A percentile compares a stretch with the other conserved stretches of the same genome.
Evolutionary conservation across 2,888 invertebrate species (phyloP).

Genomic region (Andrena minutula): DNA sequence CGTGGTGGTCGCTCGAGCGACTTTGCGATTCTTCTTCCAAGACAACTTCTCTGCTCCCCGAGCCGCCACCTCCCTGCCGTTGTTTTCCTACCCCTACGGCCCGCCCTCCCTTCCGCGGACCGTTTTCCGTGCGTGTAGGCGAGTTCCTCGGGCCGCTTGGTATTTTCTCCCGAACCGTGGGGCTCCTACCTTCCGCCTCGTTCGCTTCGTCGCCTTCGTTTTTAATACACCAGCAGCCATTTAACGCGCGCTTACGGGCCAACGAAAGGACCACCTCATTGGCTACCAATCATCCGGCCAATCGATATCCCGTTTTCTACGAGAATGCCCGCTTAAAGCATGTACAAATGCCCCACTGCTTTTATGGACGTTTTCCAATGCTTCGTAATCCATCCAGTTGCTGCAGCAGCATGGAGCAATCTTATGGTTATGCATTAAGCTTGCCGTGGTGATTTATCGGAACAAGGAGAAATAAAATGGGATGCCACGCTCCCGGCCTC

Average conservation of each 20-base stretch:
- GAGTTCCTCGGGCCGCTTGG: neutral
- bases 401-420: too few species aligned
- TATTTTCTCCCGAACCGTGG: neutral
- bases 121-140: neutral
- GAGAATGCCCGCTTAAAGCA: neutral
- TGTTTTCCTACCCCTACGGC: constrained; percentile 27
- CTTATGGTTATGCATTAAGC: too few species aligned
- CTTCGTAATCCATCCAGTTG: too few species aligned
- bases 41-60: constrained; percentile 35
- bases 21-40: constrained; percentile 71
- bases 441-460: too few species aligned
- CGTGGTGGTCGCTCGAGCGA: constrained; percentile 64
- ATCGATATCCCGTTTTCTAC: constrained; percentile 61
- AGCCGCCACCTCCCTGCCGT: constrained; percentile 9
- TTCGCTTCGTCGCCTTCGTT: neutral
- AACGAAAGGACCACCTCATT: constrained; percentile 36
- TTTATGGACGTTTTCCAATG: too few species aligned
- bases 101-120: neutral
- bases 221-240: constrained; percentile 4
- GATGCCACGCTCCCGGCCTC: too few species aligned
- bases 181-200: neutral
- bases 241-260: constrained; percentile 22
- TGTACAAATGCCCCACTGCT: too few species aligned
- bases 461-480: too few species aligned
- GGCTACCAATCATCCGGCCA: constrained; percentile 59